Evolutionary conservation across 2,888 invertebrate genomes (phyloP).

Genomic region (Abrostola tripartita): DNA sequence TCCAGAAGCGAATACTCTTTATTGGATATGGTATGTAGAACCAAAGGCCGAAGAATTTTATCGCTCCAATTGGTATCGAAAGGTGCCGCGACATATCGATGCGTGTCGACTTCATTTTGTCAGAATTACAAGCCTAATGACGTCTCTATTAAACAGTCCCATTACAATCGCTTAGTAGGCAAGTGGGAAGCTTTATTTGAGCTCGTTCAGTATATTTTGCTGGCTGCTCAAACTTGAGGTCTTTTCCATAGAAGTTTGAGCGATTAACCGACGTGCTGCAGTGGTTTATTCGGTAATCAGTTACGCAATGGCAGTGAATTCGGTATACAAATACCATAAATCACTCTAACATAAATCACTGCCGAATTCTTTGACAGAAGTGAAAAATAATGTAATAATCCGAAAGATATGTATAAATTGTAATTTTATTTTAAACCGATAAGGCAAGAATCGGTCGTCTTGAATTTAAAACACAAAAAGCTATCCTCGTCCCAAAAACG

Average conservation of each 20-base stretch:
- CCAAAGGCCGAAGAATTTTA: slow-evolving; percentile 69
- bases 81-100: slow-evolving; percentile 63
- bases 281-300: not conserved
- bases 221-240: not conserved
- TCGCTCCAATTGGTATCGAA: slow-evolving; percentile 61
- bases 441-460: too few species aligned
- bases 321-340: too few species aligned
- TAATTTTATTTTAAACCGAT: too few species aligned
- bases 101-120: slow-evolving; percentile 56
- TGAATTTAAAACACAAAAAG: too few species aligned
- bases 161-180: slow-evolving; percentile 19
- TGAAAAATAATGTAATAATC: too few species aligned
- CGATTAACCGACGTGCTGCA: not conserved
- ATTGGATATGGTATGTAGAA: slow-evolving; percentile 64
- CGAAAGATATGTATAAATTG: too few species aligned
- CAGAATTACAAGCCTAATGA: slow-evolving; percentile 53
- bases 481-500: too few species aligned
- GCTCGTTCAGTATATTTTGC: slow-evolving; percentile 30
- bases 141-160: slow-evolving; percentile 19
- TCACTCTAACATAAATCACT: too few species aligned
- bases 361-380: too few species aligned
- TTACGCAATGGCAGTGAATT: too few species aligned
- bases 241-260: not conserved
- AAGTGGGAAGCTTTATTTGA: slow-evolving; percentile 21
- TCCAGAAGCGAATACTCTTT: slow-evolving; percentile 63